Evolutionary conservation across 2,113 vertebrate species (phyloP).

Genomic region (Trematomus loennbergii): DNA sequence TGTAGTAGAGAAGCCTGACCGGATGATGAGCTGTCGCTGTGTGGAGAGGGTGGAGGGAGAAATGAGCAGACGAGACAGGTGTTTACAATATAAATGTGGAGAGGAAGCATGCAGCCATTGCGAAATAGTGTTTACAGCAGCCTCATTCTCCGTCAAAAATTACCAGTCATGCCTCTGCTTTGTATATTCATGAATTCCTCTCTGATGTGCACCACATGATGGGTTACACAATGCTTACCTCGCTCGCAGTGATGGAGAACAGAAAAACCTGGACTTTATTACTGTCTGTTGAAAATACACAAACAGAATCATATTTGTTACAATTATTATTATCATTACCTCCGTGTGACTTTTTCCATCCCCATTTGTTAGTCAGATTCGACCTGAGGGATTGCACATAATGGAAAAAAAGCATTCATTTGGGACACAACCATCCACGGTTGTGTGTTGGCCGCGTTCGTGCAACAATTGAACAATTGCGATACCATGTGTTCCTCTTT

Average conservation of each 20-base stretch:
- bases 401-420: constrained; percentile 27
- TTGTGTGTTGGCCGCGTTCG: not conserved
- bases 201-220: constrained; percentile 42
- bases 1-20: constrained; percentile 16
- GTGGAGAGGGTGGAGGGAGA: constrained; percentile 8
- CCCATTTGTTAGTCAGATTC: constrained; percentile 47
- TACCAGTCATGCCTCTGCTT: constrained; percentile 38
- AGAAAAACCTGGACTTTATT: constrained; percentile 48
- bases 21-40: constrained; percentile 47
- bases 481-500: constrained; percentile 41
- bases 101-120: constrained; percentile 44
- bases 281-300: constrained; percentile 45
- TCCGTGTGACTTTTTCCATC: constrained; percentile 43
- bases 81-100: constrained; percentile 56
- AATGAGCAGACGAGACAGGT: constrained; percentile 27
- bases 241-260: constrained; percentile 43
- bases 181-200: constrained; percentile 48
- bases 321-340: constrained; percentile 59
- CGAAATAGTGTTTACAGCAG: constrained; percentile 63
- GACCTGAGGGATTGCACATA: constrained; percentile 50
- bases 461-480: not conserved
- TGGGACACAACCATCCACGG: not conserved
- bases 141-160: constrained; percentile 48
- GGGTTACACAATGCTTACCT: constrained; percentile 47
- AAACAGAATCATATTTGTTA: constrained; percentile 64